Conservation (phyloP, 2,797 vertebrate genomes). For the Nyctibius grandis region DNA sequence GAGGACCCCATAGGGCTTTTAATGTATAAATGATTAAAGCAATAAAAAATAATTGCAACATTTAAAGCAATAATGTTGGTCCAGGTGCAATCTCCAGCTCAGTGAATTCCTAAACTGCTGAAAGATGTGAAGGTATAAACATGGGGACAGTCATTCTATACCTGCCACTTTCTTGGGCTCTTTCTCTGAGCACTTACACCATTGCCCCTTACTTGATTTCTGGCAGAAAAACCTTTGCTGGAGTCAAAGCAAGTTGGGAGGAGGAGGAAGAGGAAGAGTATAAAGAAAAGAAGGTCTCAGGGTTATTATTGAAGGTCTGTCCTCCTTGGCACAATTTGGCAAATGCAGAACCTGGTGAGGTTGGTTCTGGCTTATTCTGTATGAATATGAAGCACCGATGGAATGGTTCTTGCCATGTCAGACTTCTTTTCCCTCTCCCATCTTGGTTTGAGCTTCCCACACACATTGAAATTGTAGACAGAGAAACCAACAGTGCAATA, state of each 20-base stretch:
- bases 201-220: neutral
- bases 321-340: neutral
- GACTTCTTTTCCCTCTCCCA: neutral
- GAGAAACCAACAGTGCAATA: neutral
- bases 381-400: neutral
- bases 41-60: conserved; percentile 13
- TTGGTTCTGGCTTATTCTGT: neutral
- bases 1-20: neutral
- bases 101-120: conserved; percentile 4
- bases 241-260: neutral
- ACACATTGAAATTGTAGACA: neutral
- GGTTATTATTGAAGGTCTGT: neutral
- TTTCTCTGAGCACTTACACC: neutral
- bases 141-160: neutral
- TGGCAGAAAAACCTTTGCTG: neutral
- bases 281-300: neutral
- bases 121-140: neutral
- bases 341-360: neutral
- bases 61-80: conserved; percentile 4
- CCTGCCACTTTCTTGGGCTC: neutral
- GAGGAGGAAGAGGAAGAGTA: neutral
- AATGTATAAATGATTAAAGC: neutral
- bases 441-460: neutral
- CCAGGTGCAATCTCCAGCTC: neutral
- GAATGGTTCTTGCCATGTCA: neutral